A percentile compares a stretch with the other conserved stretches of the same genome.
phyloP scores from a whole-genome alignment of 1,140 invertebrate species.

The Brevipalpus yothersi region DNA sequence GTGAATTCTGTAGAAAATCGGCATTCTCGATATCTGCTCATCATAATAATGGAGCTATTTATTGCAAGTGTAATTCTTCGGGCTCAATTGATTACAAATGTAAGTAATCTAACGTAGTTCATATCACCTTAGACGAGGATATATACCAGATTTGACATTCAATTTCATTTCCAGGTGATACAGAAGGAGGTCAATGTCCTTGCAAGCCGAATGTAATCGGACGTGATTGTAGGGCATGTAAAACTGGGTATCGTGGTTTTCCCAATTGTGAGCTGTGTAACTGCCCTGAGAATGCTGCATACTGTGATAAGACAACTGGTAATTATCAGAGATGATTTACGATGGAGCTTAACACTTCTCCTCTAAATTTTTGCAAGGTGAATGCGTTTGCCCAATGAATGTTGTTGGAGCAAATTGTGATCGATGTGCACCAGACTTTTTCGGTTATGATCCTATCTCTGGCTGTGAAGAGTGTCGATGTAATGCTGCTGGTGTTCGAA shows the following conservation, averaged over 20 bases:
- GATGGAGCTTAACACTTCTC: too few relatives aligned
- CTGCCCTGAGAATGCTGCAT: constrained; percentile 47
- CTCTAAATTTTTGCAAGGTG: too few relatives aligned
- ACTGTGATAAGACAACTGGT: constrained; percentile 16
- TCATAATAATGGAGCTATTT: constrained; percentile 72
- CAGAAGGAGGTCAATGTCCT: constrained; percentile 83
- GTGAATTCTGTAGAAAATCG: constrained; percentile 60
- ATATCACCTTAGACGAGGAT: neutral
- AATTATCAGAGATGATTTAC: too few relatives aligned
- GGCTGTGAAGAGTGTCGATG: constrained; percentile 90
- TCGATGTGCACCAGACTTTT: constrained; percentile 59
- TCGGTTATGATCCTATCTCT: constrained; percentile 75
- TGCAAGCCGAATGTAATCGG: constrained; percentile 86
- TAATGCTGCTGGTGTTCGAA: constrained; percentile 46
- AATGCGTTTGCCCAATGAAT: constrained; percentile 23
- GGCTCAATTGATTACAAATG: constrained; percentile 71
- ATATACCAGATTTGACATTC: neutral
- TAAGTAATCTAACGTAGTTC: constrained; percentile 1
- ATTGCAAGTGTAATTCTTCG: constrained; percentile 65
- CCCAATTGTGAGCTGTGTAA: constrained; percentile 71
- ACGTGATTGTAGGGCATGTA: constrained; percentile 61
- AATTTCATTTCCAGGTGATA: constrained; percentile 18
- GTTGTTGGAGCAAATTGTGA: constrained; percentile 65
- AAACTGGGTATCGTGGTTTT: constrained; percentile 78
- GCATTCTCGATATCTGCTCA: constrained; percentile 80